phyloP scores from a whole-genome alignment of 2,797 vertebrate species.

The Lophotriccus pileatus region DNA sequence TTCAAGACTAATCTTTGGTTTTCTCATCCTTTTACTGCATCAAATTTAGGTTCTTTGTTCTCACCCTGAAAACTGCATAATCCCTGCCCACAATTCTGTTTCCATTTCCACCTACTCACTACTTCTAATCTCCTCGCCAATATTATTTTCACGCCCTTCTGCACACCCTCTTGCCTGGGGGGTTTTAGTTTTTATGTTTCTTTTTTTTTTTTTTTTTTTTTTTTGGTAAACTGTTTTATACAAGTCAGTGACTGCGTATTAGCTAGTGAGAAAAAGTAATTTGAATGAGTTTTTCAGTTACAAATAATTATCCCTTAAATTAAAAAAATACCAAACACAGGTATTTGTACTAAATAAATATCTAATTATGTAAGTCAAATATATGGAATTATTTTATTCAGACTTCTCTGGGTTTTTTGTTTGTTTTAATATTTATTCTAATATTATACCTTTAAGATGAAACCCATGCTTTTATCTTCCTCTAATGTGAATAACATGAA shows the following conservation, averaged over 20 bases:
- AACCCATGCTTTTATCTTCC: neutral
- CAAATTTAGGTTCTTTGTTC: neutral
- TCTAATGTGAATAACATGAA: neutral
- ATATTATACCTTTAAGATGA: neutral
- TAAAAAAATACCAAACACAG: neutral
- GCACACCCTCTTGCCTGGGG: conserved; percentile 30
- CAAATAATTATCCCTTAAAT: neutral
- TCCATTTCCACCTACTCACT: conserved; percentile 28
- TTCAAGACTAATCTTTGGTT: neutral
- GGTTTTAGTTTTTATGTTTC: neutral
- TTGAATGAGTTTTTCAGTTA: neutral
- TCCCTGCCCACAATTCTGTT: conserved; percentile 24
- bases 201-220: neutral
- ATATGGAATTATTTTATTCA: neutral
- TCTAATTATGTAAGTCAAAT: neutral
- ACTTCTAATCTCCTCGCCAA: neutral
- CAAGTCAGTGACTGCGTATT: neutral
- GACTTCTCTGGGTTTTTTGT: neutral
- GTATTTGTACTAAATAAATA: neutral
- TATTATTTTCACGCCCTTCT: conserved; percentile 19
- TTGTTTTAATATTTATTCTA: neutral
- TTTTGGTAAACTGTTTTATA: neutral
- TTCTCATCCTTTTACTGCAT: neutral
- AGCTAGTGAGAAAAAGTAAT: neutral
- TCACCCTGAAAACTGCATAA: neutral